These are phyloP conservation scores for Cherax destructor DNA, from an alignment of 1,140 invertebrate species.

Conservation along the genomic window DNA sequence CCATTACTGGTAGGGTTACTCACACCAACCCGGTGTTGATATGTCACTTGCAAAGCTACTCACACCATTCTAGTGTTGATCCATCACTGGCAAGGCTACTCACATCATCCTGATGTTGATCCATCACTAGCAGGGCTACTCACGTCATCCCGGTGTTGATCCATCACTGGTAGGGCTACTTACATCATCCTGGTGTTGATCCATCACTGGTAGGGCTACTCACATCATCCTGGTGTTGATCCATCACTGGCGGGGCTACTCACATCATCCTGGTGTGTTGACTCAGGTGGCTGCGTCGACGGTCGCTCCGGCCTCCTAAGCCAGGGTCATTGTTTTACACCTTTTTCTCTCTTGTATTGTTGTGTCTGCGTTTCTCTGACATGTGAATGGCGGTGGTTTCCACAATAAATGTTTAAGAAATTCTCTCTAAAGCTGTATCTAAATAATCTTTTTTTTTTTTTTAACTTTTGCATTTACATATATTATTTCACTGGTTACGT, in stretches of 20 bases:
- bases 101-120: neutral
- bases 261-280: slow-evolving; percentile 45
- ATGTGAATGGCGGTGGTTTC: neutral
- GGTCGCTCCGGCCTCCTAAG: neutral
- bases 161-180: slow-evolving; percentile 13
- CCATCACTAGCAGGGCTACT: slow-evolving; percentile 9
- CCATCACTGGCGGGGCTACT: slow-evolving; percentile 15
- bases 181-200: slow-evolving; percentile 23
- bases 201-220: slow-evolving; percentile 9
- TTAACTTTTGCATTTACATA: neutral
- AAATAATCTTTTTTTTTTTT: too few species aligned
- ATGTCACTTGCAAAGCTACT: slow-evolving; percentile 1
- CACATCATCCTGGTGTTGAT: slow-evolving; percentile 24
- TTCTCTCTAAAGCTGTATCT: neutral
- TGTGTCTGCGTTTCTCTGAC: neutral
- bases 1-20: too few species aligned
- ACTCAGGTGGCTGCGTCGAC: slow-evolving; percentile 25
- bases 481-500: neutral
- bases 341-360: neutral
- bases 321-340: slow-evolving; percentile 1
- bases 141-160: slow-evolving; percentile 21
- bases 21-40: neutral
- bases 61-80: slow-evolving; percentile 38
- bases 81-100: too few species aligned
- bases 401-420: neutral